Percentiles rank a stretch among this genome's conserved stretches.
Evolutionary conservation across 2,797 vertebrate species (phyloP).

Genomic region (Cercopithecus diana): DNA sequence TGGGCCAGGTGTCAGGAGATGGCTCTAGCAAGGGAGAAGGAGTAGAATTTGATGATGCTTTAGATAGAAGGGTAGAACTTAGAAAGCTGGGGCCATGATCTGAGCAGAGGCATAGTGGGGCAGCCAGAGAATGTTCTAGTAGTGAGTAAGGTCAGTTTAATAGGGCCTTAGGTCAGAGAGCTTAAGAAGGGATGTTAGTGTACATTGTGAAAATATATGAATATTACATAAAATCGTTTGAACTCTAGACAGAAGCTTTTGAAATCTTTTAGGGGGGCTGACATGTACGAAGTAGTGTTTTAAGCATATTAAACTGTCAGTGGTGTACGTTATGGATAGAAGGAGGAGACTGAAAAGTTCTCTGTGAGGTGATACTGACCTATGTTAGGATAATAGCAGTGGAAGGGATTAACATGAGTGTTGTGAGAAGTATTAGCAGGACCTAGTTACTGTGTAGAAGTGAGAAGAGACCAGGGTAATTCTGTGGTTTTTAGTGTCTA

Average conservation of each 20-base stretch:
- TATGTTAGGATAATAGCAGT: neutral
- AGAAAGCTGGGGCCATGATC: neutral
- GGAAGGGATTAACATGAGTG: neutral
- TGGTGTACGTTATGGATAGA: neutral
- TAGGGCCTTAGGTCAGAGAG: neutral
- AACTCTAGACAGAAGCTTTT: neutral
- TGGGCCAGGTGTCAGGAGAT: neutral
- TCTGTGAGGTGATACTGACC: neutral
- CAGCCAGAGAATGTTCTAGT: neutral
- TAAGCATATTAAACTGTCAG: neutral
- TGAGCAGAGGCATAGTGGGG: neutral
- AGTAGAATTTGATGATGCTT: neutral
- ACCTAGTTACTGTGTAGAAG: neutral
- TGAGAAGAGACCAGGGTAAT: neutral
- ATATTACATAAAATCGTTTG: neutral
- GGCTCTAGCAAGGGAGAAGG: neutral
- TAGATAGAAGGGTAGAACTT: neutral
- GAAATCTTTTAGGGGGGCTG: neutral
- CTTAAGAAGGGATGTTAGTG: neutral
- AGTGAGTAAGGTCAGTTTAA: neutral
- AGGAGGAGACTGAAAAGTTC: neutral
- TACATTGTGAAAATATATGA: neutral
- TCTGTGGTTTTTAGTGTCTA: neutral
- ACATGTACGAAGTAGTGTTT: neutral
- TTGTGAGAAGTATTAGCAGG: neutral